Evolutionary conservation across 2,113 vertebrate genomes (phyloP).

Genomic region (Clarias macrocephalus): DNA sequence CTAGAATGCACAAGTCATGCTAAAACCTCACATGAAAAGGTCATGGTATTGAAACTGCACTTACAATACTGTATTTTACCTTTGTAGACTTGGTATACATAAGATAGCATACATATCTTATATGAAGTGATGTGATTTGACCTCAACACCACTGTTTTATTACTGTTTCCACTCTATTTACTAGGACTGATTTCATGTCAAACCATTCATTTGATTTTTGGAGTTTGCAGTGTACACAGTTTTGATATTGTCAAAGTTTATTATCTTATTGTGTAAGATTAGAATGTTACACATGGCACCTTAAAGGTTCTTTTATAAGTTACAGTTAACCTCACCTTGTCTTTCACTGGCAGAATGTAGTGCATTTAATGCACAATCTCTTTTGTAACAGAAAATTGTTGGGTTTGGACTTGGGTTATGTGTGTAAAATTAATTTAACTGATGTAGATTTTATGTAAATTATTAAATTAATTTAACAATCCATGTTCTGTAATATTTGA

Average conservation of each 20-base stretch:
- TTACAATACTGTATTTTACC: background rate
- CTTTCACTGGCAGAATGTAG: background rate
- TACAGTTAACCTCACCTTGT: background rate
- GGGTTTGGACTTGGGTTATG: background rate
- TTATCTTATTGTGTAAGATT: no score
- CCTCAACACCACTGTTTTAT: conserved; percentile 12
- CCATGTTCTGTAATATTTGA: background rate
- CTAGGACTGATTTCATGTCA: background rate
- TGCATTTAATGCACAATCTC: background rate
- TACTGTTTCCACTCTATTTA: background rate
- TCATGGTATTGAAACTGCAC: background rate
- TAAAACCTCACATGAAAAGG: background rate
- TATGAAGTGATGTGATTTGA: conserved; percentile 15
- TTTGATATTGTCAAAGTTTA: background rate
- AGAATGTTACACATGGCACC: background rate
- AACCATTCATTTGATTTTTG: background rate
- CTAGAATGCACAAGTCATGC: background rate
- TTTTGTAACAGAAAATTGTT: background rate
- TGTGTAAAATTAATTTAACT: background rate
- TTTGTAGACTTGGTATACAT: background rate
- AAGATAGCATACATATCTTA: no score
- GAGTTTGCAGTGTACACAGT: background rate
- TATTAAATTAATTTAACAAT: background rate
- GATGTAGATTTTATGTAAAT: background rate
- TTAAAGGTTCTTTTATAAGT: background rate